Base-by-base conservation (phyloP, 1,140 invertebrate species). In the Calycopis cecrops region DNA sequence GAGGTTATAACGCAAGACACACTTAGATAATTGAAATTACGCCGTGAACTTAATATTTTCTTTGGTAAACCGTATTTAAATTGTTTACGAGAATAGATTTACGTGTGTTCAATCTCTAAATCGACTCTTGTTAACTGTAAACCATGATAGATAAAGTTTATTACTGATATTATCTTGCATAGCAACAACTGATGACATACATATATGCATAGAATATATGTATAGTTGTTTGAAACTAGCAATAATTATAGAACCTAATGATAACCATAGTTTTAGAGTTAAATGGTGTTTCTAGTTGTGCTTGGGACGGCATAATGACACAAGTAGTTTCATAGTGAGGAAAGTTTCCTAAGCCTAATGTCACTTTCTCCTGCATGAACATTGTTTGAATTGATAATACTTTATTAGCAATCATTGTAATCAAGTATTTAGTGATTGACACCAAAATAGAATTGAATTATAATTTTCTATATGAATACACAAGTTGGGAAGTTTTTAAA, bases 141-240 rank as follows among this genome's bases (percentile, higher is more conserved):
- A 54, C 38, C 34, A 7, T 18, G n/a, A 35, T 44, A 65, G 52
- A 51, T 62, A 58, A 28, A 59, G 61, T 64, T 66, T 49, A 55
- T 56, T 56, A 54, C 62, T 71, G 65, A 69, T 69, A 63, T 69
- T 81, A 76, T 79, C 73, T 79, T 63, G 77, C 80, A 79, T 84
- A 81, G 80, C 79, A 84, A 84, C 80, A 84, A 74, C 71, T 65
- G 56, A 60, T 71, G 76, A 76, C 77, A 74, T 76, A 84, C 76
- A 82, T 76, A 57, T 73, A 69, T 78, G 66, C 64, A 64, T 59
- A 69, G 57, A 52, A 59, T 52, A 49, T 65, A 54, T 37, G 52
- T 67, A 62, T 51, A 61, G 57, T 55, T 71, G 66, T 73, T 69
- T 73, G 63, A 75, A 67, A 67, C 63, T 76, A 67, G 69, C 66